These are phyloP conservation scores for Siniperca undulata DNA, from an alignment of 2,797 vertebrate species.

Conservation along the genomic window DNA sequence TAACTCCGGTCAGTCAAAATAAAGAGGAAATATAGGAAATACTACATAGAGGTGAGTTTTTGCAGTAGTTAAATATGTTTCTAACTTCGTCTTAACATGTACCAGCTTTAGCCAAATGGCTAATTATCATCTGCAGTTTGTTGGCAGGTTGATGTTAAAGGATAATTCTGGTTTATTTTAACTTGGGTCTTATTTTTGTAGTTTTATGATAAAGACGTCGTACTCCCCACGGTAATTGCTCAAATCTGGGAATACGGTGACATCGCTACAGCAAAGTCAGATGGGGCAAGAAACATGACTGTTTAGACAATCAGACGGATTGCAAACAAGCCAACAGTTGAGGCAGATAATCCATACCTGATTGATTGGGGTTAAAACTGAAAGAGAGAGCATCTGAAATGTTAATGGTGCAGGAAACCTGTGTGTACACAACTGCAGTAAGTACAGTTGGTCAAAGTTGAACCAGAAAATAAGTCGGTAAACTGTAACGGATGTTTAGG, in stretches of 20 bases:
- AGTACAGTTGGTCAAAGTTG: constrained; percentile 4
- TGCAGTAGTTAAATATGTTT: background rate
- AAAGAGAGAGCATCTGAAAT: background rate
- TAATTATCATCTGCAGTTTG: background rate
- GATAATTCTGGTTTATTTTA: background rate
- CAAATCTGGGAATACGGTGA: background rate
- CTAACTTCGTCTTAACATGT: background rate
- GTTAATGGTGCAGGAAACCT: background rate
- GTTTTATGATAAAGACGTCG: too few relatives aligned
- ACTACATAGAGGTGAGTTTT: background rate
- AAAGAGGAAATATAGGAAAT: background rate
- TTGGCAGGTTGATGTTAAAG: background rate
- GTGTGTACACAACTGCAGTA: background rate
- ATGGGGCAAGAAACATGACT: background rate
- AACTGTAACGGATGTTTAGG: background rate
- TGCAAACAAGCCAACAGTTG: background rate
- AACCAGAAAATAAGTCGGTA: constrained; percentile 3
- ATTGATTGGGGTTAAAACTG: background rate
- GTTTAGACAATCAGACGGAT: background rate
- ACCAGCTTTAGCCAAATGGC: background rate
- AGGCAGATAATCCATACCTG: background rate
- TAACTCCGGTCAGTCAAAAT: background rate
- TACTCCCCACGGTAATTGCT: background rate
- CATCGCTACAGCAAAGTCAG: background rate
- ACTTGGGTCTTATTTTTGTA: background rate